Conservation (phyloP, 2,797 vertebrate species). For the Stomatorhinus walkeri region DNA sequence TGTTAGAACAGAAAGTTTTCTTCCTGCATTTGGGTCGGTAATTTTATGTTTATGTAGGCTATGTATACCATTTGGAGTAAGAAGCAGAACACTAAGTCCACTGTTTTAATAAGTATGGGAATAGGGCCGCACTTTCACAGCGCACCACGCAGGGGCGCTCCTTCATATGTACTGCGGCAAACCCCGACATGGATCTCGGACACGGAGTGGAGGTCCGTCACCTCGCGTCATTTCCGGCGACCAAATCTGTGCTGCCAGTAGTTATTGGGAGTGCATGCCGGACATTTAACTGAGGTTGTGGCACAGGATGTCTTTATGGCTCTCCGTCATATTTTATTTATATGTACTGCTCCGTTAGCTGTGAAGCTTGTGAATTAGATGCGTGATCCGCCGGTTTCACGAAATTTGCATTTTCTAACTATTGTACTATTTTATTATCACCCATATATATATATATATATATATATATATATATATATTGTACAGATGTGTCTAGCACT, state of each 20-base stretch:
- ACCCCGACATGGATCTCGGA: background rate
- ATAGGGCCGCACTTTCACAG: background rate
- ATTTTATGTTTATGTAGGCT: background rate
- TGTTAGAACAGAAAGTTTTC: background rate
- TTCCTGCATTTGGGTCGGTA: background rate
- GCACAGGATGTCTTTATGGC: background rate
- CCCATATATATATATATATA: background rate
- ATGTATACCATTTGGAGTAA: background rate
- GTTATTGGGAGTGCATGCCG: conserved; percentile 37
- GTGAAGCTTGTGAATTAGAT: background rate
- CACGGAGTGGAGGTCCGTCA: background rate
- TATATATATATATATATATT: background rate
- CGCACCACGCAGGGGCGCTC: background rate
- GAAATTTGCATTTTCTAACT: background rate
- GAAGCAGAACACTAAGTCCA: background rate
- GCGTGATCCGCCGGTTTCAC: background rate
- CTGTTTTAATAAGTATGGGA: background rate
- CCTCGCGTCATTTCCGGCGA: conserved; percentile 42
- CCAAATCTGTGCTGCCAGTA: conserved; percentile 49
- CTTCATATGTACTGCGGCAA: background rate
- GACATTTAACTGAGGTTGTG: background rate
- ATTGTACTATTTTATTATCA: background rate
- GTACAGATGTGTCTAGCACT: background rate
- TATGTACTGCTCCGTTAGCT: background rate
- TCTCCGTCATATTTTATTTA: background rate